Evolutionary conservation across 1,140 invertebrate genomes (phyloP).

Genomic region (Drosophila erecta): DNA sequence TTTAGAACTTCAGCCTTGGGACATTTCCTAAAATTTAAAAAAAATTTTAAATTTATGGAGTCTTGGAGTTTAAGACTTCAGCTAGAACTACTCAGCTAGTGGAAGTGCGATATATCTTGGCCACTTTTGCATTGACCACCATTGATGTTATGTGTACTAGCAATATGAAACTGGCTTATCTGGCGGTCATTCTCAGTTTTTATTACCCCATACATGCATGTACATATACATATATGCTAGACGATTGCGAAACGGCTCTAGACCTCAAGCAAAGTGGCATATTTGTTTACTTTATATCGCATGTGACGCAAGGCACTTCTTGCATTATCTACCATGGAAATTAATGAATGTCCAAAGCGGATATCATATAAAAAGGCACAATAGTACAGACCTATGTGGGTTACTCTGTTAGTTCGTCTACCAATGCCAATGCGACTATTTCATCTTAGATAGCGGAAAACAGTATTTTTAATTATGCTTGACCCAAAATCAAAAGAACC

Average conservation of each 20-base stretch:
- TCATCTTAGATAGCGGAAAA: slow-evolving; percentile 48
- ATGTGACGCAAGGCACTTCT: slow-evolving; percentile 40
- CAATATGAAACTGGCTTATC: slow-evolving; percentile 16
- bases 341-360: slow-evolving; percentile 67
- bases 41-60: too few relatives aligned
- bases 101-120: too few relatives aligned
- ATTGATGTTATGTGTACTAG: neutral
- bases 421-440: slow-evolving; percentile 12
- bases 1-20: too few relatives aligned
- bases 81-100: too few relatives aligned
- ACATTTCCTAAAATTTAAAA: too few relatives aligned
- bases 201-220: neutral
- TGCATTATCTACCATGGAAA: slow-evolving; percentile 64
- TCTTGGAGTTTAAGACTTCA: too few relatives aligned
- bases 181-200: neutral
- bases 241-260: slow-evolving; percentile 29
- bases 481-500: slow-evolving; percentile 13
- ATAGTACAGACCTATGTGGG: slow-evolving; percentile 28
- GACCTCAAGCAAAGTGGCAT: slow-evolving; percentile 48
- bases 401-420: slow-evolving; percentile 30
- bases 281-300: slow-evolving; percentile 49
- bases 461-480: slow-evolving; percentile 59
- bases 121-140: slow-evolving; percentile 4
- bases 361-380: slow-evolving; percentile 34
- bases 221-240: slow-evolving; percentile 22